These are phyloP conservation scores for Apodemus agrarius DNA, from an alignment of 2,797 vertebrate species.

Conservation along the genomic window DNA sequence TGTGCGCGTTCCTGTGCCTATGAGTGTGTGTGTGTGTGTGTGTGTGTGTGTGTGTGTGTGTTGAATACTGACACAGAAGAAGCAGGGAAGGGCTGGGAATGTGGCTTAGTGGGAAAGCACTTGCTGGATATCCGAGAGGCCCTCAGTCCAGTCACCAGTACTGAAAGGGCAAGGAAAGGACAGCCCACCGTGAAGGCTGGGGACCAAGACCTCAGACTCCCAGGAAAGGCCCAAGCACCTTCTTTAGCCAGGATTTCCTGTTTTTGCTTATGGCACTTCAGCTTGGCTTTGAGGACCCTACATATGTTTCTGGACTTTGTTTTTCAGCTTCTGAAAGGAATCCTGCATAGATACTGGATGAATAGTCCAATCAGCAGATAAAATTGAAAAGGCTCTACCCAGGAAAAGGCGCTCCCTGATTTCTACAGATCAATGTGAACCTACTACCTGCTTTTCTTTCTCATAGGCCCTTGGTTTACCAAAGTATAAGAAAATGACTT, in stretches of 20 bases:
- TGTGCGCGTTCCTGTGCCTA: rapidly evolving
- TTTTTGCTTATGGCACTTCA: not conserved
- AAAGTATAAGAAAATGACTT: slow-evolving; percentile 58
- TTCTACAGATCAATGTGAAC: slow-evolving; percentile 37
- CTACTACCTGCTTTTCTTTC: not conserved
- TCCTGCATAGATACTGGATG: not conserved
- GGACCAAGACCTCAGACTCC: not conserved
- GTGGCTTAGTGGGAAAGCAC: not conserved
- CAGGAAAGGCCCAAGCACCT: not conserved
- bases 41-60: not conserved
- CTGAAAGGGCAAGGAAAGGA: not conserved
- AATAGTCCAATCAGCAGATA: slow-evolving; percentile 31
- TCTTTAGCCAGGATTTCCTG: not conserved
- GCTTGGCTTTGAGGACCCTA: not conserved
- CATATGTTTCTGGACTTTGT: not conserved
- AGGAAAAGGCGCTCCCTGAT: not conserved
- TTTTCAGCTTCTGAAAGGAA: slow-evolving; percentile 2
- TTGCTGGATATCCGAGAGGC: not conserved
- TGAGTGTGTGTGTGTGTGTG: too few species aligned
- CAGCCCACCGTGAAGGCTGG: not conserved
- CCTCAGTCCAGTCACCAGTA: not conserved
- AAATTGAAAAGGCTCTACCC: slow-evolving; percentile 4
- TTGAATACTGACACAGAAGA: not conserved
- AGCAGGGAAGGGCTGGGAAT: not conserved
- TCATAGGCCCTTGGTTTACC: not conserved